A percentile compares a stretch with the other conserved stretches of the same genome.
phyloP scores from a whole-genome alignment of 2,113 vertebrate genomes.

The Apodemus sylvaticus region DNA sequence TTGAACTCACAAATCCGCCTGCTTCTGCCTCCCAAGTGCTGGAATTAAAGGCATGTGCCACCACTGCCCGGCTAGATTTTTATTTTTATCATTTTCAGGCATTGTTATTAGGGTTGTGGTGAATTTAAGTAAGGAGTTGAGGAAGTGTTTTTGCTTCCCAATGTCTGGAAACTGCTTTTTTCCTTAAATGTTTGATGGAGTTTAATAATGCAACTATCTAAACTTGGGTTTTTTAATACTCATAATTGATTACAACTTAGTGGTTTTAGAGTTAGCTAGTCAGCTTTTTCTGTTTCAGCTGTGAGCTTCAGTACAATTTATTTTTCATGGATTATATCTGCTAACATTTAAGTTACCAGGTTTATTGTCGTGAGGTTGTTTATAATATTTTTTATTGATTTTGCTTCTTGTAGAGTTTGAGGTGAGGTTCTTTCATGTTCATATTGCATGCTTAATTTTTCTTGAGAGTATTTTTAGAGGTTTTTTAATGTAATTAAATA shows the following conservation, averaged over 20 bases:
- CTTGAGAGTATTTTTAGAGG: not conserved
- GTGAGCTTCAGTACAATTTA: not conserved
- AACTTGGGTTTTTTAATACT: not conserved
- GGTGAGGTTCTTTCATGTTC: not conserved
- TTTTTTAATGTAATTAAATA: not conserved
- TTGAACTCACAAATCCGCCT: too few relatives aligned
- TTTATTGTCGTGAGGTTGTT: not conserved
- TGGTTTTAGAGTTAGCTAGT: not conserved
- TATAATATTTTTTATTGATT: not conserved
- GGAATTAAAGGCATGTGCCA: too few relatives aligned
- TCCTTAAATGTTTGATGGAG: constrained; percentile 1
- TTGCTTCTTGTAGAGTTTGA: not conserved
- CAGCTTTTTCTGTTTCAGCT: not conserved
- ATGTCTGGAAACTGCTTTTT: not conserved
- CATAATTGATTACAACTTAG: not conserved
- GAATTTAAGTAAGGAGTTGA: not conserved
- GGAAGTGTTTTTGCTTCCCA: not conserved
- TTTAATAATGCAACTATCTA: not conserved
- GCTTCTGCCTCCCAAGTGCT: too few relatives aligned
- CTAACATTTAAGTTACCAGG: not conserved
- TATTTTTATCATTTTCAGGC: not conserved
- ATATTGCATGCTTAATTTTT: not conserved
- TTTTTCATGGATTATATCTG: constrained; percentile 25
- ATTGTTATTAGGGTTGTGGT: not conserved
- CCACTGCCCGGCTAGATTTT: too few relatives aligned